phyloP scores from a whole-genome alignment of 2,113 vertebrate species.

The Thryonomys swinderianus region DNA sequence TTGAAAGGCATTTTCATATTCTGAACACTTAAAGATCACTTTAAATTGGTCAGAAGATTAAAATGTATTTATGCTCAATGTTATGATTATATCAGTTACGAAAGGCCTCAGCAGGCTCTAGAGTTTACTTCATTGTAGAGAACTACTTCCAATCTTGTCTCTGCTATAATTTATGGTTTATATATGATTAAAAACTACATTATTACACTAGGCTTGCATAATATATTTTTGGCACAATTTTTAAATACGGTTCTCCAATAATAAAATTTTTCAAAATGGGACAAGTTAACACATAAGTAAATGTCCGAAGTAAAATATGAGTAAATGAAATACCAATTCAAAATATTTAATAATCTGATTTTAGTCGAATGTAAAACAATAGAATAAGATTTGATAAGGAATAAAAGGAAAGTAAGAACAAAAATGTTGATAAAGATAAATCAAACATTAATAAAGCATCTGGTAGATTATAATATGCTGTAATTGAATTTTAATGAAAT shows the following conservation, averaged over 20 bases:
- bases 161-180: not conserved
- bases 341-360: not conserved
- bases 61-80: not conserved
- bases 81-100: not conserved
- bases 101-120: not conserved
- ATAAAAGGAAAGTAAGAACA: not conserved
- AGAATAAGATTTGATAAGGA: not conserved
- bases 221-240: not conserved
- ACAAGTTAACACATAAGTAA: not conserved
- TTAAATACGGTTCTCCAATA: not conserved
- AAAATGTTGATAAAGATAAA: constrained; percentile 11
- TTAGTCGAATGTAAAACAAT: not conserved
- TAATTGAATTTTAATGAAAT: constrained; percentile 6
- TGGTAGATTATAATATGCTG: not conserved
- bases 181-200: not conserved
- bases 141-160: not conserved
- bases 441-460: not conserved
- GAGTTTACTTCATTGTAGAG: not conserved
- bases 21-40: not conserved
- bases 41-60: constrained; percentile 11
- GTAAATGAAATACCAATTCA: not conserved
- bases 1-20: not conserved
- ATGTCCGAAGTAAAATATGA: constrained; percentile 9
- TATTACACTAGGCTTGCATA: not conserved
- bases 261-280: not conserved